A percentile compares a stretch with the other conserved stretches of the same genome.
These are phyloP conservation scores for Naso thynnoides DNA, from an alignment of 2,797 vertebrate species.

Conservation along the genomic window DNA sequence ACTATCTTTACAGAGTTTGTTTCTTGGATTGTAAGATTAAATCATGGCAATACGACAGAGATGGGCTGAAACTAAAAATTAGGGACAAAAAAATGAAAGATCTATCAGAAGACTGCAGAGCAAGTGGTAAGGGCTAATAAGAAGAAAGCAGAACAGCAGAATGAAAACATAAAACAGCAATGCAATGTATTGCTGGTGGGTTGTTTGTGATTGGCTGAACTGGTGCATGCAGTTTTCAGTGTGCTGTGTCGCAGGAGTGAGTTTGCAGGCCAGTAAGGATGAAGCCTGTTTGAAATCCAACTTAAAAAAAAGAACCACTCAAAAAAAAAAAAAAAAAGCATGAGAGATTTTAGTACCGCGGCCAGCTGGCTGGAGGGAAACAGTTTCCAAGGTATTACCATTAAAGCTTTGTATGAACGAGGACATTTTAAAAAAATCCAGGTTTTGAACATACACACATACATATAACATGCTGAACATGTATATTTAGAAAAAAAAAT, in stretches of 20 bases:
- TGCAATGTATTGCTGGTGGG: background rate
- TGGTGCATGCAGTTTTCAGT: slow-evolving; percentile 8
- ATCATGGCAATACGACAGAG: background rate
- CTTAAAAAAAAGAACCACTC: slow-evolving; percentile 17
- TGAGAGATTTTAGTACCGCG: slow-evolving; percentile 19
- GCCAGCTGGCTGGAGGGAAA: slow-evolving; percentile 31
- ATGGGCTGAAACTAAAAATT: background rate
- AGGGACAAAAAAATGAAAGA: background rate
- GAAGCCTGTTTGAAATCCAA: slow-evolving; percentile 35
- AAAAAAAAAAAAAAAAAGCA: slow-evolving; percentile 32
- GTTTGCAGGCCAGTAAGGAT: slow-evolving; percentile 26
- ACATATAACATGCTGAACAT: background rate
- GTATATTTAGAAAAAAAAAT: slow-evolving; percentile 2
- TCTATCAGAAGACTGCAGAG: background rate
- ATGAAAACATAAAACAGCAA: background rate
- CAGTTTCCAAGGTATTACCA: slow-evolving; percentile 25
- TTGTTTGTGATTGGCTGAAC: slow-evolving; percentile 1
- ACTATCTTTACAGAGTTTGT: background rate
- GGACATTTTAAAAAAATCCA: background rate
- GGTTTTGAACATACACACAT: background rate
- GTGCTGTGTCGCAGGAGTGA: slow-evolving; percentile 16
- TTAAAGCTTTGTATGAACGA: background rate
- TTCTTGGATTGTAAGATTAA: background rate
- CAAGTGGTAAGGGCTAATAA: background rate
- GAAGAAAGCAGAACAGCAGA: background rate